phyloP scores from a whole-genome alignment of 2,113 vertebrate species.

The Otis tarda region DNA sequence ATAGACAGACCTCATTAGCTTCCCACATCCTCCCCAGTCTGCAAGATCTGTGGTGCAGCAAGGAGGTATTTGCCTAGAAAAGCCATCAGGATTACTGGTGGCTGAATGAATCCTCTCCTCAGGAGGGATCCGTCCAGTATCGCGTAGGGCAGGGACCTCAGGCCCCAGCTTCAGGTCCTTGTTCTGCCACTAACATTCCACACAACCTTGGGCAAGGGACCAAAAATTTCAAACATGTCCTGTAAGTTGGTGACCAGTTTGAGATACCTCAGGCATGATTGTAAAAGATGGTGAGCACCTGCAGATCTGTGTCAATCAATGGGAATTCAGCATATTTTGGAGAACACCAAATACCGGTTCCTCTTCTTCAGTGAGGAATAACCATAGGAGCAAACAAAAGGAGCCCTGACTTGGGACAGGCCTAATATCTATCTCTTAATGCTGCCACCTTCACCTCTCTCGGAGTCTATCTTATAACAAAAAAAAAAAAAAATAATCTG shows the following conservation, averaged over 20 bases:
- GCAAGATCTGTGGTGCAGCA: neutral
- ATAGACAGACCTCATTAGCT: neutral
- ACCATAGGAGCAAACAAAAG: neutral
- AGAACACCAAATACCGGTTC: neutral
- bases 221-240: neutral
- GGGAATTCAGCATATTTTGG: neutral
- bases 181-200: neutral
- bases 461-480: neutral
- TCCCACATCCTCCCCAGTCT: neutral
- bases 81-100: neutral
- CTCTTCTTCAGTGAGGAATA: neutral
- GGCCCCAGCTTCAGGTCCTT: too few species aligned
- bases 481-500: too few species aligned
- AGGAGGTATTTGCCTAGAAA: neutral
- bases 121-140: accelerated
- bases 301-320: neutral
- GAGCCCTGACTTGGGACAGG: neutral
- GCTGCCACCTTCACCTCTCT: neutral
- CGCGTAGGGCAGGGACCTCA: neutral
- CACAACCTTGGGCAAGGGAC: neutral
- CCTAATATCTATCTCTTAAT: neutral
- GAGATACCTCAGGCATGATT: neutral
- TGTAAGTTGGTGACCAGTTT: neutral
- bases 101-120: neutral
- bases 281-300: neutral